A percentile compares a stretch with the other conserved stretches of the same genome.
Conservation (phyloP, 2,888 invertebrate genomes). For the Notodonta dromedarius region DNA sequence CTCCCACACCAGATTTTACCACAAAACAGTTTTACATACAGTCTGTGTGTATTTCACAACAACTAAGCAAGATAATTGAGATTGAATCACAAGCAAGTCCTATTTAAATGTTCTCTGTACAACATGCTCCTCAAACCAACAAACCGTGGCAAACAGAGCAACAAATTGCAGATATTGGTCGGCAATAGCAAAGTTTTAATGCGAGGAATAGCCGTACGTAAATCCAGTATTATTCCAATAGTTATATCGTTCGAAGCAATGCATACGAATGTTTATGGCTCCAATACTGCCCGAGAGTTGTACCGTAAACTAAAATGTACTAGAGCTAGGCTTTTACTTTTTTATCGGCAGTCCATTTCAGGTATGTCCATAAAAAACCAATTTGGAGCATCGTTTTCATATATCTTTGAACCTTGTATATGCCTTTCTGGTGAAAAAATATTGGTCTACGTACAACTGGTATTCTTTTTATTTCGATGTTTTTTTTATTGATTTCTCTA, state of each 20-base stretch:
- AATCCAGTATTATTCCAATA: conserved; percentile 57
- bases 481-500: too few species aligned
- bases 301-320: conserved; percentile 70
- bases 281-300: conserved; percentile 61
- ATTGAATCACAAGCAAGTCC: too few species aligned
- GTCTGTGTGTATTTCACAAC: too few species aligned
- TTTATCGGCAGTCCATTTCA: conserved; percentile 57
- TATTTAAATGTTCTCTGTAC: not conserved
- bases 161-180: conserved; percentile 51
- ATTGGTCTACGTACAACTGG: not conserved
- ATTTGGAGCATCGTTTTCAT: conserved; percentile 45
- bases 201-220: conserved; percentile 46
- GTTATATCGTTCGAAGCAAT: conserved; percentile 56
- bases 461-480: not conserved
- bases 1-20: too few species aligned
- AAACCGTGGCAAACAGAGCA: conserved; percentile 26
- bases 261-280: conserved; percentile 66
- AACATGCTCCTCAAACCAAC: conserved; percentile 4
- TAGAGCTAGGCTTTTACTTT: conserved; percentile 60
- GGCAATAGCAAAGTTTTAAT: conserved; percentile 54
- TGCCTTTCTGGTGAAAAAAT: not conserved
- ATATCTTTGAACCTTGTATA: conserved; percentile 10
- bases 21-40: too few species aligned
- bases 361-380: conserved; percentile 54
- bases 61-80: too few species aligned